These are phyloP conservation scores for Rhinoderma darwinii DNA, from an alignment of 2,113 vertebrate species.

Conservation along the genomic window DNA sequence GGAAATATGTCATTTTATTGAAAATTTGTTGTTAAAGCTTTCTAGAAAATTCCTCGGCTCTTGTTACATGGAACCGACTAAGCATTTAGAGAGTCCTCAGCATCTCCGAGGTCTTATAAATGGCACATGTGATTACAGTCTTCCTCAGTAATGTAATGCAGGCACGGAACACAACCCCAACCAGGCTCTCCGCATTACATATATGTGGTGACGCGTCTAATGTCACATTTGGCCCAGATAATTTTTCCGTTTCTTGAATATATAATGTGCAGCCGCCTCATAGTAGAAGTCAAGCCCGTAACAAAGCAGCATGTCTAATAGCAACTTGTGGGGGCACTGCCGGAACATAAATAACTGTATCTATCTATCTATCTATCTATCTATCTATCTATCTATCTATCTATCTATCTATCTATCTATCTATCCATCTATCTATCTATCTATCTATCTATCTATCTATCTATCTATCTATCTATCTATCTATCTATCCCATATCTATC, in stretches of 20 bases:
- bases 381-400: not conserved
- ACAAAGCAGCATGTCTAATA: not conserved
- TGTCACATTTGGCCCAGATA: not conserved
- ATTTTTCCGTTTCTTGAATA: not conserved
- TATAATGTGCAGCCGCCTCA: not conserved
- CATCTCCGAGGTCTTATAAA: slow-evolving; percentile 53
- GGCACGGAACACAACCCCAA: not conserved
- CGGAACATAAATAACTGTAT: not conserved
- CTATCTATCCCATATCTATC: too few species aligned
- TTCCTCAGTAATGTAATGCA: slow-evolving; percentile 42
- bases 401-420: not conserved
- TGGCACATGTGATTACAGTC: slow-evolving; percentile 49
- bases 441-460: too few species aligned
- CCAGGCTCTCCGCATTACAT: not conserved
- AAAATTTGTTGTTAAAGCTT: slow-evolving; percentile 58
- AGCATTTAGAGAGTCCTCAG: not conserved
- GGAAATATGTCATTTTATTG: slow-evolving; percentile 49
- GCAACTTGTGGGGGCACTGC: not conserved
- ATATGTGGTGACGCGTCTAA: not conserved
- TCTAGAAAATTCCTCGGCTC: slow-evolving; percentile 44
- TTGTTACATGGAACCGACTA: slow-evolving; percentile 46
- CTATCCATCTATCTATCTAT: not conserved
- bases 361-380: not conserved
- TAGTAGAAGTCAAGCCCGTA: not conserved
- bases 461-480: too few species aligned